Evolutionary conservation across 2,888 invertebrate genomes (phyloP).

Genomic region (Tenthredo distinguenda): DNA sequence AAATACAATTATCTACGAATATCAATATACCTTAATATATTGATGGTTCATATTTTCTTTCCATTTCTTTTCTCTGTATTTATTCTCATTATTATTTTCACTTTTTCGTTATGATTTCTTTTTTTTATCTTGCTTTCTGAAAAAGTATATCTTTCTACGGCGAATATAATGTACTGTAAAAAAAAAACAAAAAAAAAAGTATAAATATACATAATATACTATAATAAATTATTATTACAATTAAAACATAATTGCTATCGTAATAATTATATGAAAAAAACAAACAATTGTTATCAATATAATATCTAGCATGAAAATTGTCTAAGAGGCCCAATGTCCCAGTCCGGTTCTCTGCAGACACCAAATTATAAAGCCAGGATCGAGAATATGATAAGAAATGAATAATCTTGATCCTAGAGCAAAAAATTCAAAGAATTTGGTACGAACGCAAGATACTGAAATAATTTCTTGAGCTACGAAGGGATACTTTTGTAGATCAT

Average conservation of each 20-base stretch:
- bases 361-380: constrained; percentile 1
- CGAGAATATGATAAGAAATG: neutral
- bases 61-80: neutral
- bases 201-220: constrained; percentile 58
- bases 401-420: constrained; percentile 11
- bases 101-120: neutral
- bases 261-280: constrained; percentile 52
- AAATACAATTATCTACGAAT: constrained; percentile 36
- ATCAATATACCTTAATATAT: constrained; percentile 6
- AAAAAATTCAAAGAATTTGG: constrained; percentile 27
- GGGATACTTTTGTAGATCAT: constrained; percentile 31
- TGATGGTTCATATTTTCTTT: neutral
- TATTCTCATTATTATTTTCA: neutral
- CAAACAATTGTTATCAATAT: constrained; percentile 38
- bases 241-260: constrained; percentile 58
- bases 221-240: constrained; percentile 59
- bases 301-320: constrained; percentile 30
- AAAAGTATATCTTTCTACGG: constrained; percentile 69
- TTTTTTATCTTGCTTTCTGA: constrained; percentile 15
- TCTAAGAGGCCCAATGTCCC: neutral
- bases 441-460: constrained; percentile 29
- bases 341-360: constrained; percentile 13
- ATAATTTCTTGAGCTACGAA: constrained; percentile 4
- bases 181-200: constrained; percentile 55
- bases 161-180: constrained; percentile 73